A percentile compares a stretch with the other conserved stretches of the same genome.
phyloP scores from a whole-genome alignment of 2,113 vertebrate genomes.

The Dromaius novaehollandiae region DNA sequence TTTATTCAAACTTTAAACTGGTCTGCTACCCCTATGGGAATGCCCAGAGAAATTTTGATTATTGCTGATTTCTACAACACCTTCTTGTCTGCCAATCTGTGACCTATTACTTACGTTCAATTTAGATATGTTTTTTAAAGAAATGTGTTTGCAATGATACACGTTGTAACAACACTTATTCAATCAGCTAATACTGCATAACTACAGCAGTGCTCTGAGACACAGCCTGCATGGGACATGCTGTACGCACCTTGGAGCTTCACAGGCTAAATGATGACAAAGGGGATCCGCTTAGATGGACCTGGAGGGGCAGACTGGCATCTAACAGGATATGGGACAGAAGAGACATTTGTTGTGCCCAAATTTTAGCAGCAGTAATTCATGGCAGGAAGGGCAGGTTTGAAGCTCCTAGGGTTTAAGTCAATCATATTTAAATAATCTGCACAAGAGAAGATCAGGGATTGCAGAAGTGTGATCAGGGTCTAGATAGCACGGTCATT shows the following conservation, averaged over 20 bases:
- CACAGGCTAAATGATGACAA: not conserved
- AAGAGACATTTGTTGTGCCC: conserved; percentile 45
- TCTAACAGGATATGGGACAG: not conserved
- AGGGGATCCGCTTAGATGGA: not conserved
- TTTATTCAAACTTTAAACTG: not conserved
- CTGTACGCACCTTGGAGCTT: not conserved
- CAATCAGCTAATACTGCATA: not conserved
- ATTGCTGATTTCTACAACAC: not conserved
- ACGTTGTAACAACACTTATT: not conserved
- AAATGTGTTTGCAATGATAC: not conserved
- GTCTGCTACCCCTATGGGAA: not conserved
- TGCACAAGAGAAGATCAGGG: not conserved
- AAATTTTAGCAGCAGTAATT: conserved; percentile 59
- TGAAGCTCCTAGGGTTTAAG: not conserved
- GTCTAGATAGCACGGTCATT: not conserved
- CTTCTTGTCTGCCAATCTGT: not conserved
- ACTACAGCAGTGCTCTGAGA: not conserved
- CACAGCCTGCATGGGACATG: not conserved
- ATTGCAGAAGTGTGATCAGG: not conserved
- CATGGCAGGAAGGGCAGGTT: conserved; percentile 41
- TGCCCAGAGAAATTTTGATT: not conserved
- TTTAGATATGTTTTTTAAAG: not conserved
- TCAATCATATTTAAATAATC: conserved; percentile 9
- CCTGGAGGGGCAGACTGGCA: conserved; percentile 1
- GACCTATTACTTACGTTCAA: fast-evolving